These are phyloP conservation scores for Melanotaenia nigrans DNA, from an alignment of 2,797 vertebrate species.

Conservation along the genomic window DNA sequence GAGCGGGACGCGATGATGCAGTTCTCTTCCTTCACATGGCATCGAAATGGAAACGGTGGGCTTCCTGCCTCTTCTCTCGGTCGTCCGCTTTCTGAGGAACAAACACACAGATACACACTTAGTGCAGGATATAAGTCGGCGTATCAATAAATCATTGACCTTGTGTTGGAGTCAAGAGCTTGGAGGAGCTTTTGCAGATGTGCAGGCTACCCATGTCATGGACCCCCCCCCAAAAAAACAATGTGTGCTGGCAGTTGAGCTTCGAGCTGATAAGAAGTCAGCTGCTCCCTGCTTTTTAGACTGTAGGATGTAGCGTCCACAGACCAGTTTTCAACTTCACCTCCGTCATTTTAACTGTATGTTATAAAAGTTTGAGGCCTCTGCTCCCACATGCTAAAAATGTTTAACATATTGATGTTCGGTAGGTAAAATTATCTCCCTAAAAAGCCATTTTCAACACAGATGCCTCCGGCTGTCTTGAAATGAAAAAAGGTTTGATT, in stretches of 20 bases:
- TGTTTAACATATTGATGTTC: too few relatives aligned
- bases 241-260: too few relatives aligned
- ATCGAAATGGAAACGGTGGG: slow-evolving; percentile 98
- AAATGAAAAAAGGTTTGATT: too few relatives aligned
- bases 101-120: slow-evolving; percentile 27
- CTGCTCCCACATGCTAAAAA: too few relatives aligned
- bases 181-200: background rate
- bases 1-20: slow-evolving; percentile 25
- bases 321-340: background rate
- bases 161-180: background rate
- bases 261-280: too few relatives aligned
- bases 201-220: background rate
- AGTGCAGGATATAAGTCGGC: background rate
- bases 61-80: slow-evolving; percentile 96
- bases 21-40: slow-evolving; percentile 88
- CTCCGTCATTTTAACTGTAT: background rate
- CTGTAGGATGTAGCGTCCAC: background rate
- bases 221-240: too few relatives aligned
- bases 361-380: too few relatives aligned
- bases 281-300: too few relatives aligned
- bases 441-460: too few relatives aligned
- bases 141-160: slow-evolving; percentile 10
- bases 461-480: too few relatives aligned
- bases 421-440: too few relatives aligned
- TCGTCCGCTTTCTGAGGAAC: slow-evolving; percentile 96